Conservation (phyloP, 2,113 vertebrate species). For the Planiliza haematocheilus region DNA sequence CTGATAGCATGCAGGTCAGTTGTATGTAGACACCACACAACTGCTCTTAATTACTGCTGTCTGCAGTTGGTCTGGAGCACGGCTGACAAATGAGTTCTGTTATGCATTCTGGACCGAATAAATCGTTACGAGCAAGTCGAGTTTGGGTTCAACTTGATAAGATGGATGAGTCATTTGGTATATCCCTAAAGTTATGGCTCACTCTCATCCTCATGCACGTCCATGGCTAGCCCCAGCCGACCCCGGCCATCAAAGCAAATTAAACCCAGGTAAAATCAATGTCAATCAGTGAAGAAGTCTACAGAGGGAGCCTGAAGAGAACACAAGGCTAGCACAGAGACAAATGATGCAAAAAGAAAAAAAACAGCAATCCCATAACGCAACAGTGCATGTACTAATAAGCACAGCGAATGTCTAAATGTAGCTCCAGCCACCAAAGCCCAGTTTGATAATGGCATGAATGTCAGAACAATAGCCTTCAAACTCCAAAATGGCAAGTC, state of each 20-base stretch:
- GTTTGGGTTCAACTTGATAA: slow-evolving; percentile 36
- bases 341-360: neutral
- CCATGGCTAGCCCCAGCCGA: slow-evolving; percentile 3
- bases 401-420: neutral
- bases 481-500: neutral
- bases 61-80: slow-evolving; percentile 20
- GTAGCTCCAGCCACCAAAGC: neutral
- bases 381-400: neutral
- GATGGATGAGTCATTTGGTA: slow-evolving; percentile 23
- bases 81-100: slow-evolving; percentile 26
- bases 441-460: neutral
- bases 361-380: neutral
- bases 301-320: neutral
- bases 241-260: slow-evolving; percentile 27
- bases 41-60: slow-evolving; percentile 45
- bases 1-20: slow-evolving; percentile 31
- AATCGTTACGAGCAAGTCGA: slow-evolving; percentile 15
- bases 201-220: slow-evolving; percentile 8
- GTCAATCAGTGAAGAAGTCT: slow-evolving; percentile 28
- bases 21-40: slow-evolving; percentile 13
- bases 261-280: slow-evolving; percentile 24
- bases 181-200: slow-evolving; percentile 4
- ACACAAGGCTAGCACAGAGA: neutral
- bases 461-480: neutral
- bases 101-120: slow-evolving; percentile 16